A percentile compares a stretch with the other conserved stretches of the same genome.
Conservation (phyloP, 1,140 invertebrate genomes). For the Subanguina moxae region DNA sequence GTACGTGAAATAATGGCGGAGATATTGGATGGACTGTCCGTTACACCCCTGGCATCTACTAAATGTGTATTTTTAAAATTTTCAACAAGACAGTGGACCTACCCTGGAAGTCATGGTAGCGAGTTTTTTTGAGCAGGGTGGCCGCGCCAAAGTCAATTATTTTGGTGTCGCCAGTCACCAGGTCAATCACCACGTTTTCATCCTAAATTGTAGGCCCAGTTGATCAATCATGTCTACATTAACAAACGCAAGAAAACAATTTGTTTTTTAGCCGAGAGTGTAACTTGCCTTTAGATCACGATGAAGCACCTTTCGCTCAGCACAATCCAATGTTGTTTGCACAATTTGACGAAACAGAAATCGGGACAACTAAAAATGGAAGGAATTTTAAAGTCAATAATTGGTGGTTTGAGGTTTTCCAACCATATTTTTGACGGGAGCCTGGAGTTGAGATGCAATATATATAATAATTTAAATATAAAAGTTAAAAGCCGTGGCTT, state of each 20-base stretch:
- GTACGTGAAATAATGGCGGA: no score
- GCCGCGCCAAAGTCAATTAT: constrained; percentile 63
- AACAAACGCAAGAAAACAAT: no score
- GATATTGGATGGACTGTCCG: no score
- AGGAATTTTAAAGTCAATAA: no score
- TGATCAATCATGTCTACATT: constrained; percentile 8
- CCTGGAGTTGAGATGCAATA: no score
- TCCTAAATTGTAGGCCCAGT: constrained; percentile 51
- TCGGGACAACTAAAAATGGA: constrained; percentile 46
- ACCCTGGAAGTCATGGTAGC: constrained; percentile 70
- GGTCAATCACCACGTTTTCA: constrained; percentile 64
- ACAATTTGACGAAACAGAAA: constrained; percentile 62
- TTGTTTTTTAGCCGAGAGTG: neutral
- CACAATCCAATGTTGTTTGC: constrained; percentile 48
- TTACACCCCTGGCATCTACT: no score
- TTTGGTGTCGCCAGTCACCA: constrained; percentile 60
- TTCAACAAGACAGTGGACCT: no score
- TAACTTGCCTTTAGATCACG: constrained; percentile 60
- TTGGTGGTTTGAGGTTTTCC: no score
- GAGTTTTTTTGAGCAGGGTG: constrained; percentile 60
- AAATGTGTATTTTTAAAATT: no score
- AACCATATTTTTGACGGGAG: neutral
- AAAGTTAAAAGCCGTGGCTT: constrained; percentile 13
- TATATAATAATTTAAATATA: no score
- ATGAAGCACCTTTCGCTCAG: constrained; percentile 55